phyloP scores from a whole-genome alignment of 2,888 invertebrate genomes.

The Xylocampa areola region DNA sequence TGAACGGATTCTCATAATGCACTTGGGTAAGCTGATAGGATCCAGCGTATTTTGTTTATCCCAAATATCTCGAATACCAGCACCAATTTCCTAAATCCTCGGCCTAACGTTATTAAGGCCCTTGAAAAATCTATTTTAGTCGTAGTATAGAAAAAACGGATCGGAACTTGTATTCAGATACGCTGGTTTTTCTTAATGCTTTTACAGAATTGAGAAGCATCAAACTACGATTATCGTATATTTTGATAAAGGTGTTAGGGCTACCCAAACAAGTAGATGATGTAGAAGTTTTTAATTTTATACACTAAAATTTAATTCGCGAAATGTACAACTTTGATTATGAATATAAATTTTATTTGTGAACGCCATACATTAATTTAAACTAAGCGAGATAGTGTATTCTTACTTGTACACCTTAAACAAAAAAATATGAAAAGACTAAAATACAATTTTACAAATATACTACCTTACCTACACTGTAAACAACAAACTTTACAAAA shows the following conservation, averaged over 20 bases:
- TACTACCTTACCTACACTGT: too few species aligned
- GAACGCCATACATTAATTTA: too few species aligned
- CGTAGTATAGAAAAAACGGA: conserved; percentile 16
- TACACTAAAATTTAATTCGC: conserved; percentile 31
- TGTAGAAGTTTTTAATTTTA: too few species aligned
- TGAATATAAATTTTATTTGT: conserved; percentile 29
- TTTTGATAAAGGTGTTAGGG: neutral
- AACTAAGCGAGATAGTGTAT: too few species aligned
- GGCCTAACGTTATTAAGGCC: conserved; percentile 22
- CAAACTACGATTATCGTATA: too few species aligned
- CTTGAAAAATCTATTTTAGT: conserved; percentile 23
- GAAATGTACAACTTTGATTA: conserved; percentile 41
- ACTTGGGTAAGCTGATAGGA: conserved; percentile 37
- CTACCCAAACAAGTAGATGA: too few species aligned
- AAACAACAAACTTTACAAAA: too few species aligned
- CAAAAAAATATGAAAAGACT: too few species aligned
- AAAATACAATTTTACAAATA: too few species aligned
- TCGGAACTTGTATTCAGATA: neutral
- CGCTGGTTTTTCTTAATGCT: too few species aligned
- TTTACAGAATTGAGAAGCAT: too few species aligned
- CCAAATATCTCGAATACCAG: conserved; percentile 39
- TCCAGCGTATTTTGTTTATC: conserved; percentile 40
- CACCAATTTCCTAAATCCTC: conserved; percentile 45
- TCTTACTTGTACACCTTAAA: too few species aligned
- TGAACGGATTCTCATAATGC: conserved; percentile 37